Percentiles rank a stretch among this genome's conserved stretches.
Evolutionary conservation across 2,113 vertebrate genomes (phyloP).

Genomic region (Pteronura brasiliensis): DNA sequence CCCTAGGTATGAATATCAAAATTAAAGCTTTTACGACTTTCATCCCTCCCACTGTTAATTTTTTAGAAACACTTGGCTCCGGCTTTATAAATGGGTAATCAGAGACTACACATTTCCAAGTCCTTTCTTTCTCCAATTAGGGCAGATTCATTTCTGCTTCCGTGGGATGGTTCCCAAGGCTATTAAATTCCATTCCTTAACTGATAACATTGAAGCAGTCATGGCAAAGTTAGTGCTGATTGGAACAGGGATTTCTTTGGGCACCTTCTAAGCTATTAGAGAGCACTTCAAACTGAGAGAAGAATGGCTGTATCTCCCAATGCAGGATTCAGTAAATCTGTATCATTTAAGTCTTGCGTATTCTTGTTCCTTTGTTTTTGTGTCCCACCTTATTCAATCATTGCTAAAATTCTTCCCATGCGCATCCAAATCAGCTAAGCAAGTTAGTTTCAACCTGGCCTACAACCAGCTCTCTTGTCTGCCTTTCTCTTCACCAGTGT

Average conservation of each 20-base stretch:
- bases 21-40: constrained; percentile 47
- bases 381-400: not conserved
- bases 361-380: not conserved
- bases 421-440: constrained; percentile 1
- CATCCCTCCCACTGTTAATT: constrained; percentile 37
- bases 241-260: constrained; percentile 9
- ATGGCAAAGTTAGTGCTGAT: constrained; percentile 33
- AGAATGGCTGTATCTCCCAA: not conserved
- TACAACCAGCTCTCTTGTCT: not conserved
- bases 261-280: not conserved
- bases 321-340: not conserved
- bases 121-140: constrained; percentile 63
- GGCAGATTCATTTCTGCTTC: constrained; percentile 58
- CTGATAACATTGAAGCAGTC: constrained; percentile 35
- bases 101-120: constrained; percentile 65
- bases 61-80: constrained; percentile 47
- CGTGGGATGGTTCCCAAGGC: constrained; percentile 55
- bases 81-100: constrained; percentile 61
- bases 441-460: not conserved
- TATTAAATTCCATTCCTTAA: constrained; percentile 61
- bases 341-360: not conserved
- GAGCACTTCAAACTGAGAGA: constrained; percentile 10
- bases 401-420: not conserved
- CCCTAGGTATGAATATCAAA: constrained; percentile 31
- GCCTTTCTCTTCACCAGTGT: not conserved